Evolutionary conservation across 2,797 vertebrate genomes (phyloP).

Genomic region (Hippoglossus hippoglossus): DNA sequence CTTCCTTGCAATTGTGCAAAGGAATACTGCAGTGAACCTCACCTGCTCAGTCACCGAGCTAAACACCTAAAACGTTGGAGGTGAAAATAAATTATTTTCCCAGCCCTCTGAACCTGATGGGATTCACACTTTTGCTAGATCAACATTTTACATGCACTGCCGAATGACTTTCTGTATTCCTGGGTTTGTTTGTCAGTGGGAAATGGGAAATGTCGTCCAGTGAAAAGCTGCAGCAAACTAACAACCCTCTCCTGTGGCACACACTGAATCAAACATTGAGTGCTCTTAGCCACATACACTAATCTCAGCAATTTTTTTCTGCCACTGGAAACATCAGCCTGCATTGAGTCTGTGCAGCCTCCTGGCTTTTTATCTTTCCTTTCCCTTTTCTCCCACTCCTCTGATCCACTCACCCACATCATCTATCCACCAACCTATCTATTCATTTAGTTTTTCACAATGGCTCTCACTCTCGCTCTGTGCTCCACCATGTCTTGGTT

Average conservation of each 20-base stretch:
- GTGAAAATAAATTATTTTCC: constrained; percentile 17
- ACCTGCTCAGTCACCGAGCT: constrained; percentile 36
- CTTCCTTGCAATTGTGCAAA: constrained; percentile 29
- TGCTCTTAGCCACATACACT: constrained; percentile 51
- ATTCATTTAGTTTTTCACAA: constrained; percentile 8
- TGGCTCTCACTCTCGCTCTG: constrained; percentile 39
- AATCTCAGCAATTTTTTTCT: constrained; percentile 59
- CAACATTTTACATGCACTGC: constrained; percentile 44
- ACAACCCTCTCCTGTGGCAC: constrained; percentile 35
- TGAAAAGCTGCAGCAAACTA: constrained; percentile 24
- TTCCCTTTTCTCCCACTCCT: constrained; percentile 23
- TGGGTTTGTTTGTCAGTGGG: constrained; percentile 51
- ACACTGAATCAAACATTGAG: constrained; percentile 29
- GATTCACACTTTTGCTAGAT: constrained; percentile 44
- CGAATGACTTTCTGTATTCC: constrained; percentile 10
- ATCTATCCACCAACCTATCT: constrained; percentile 36
- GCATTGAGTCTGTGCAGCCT: constrained; percentile 45
- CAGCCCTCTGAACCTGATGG: constrained; percentile 14
- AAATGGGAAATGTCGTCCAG: constrained; percentile 45
- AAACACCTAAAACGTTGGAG: constrained; percentile 16
- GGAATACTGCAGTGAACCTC: constrained; percentile 22
- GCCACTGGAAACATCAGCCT: constrained; percentile 53
- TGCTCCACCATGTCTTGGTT: constrained; percentile 34
- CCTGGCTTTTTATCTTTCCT: constrained; percentile 53
- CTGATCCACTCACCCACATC: constrained; percentile 56